Base-by-base conservation (phyloP, 2,888 invertebrate species). In the Stenichneumon culpator region DNA sequence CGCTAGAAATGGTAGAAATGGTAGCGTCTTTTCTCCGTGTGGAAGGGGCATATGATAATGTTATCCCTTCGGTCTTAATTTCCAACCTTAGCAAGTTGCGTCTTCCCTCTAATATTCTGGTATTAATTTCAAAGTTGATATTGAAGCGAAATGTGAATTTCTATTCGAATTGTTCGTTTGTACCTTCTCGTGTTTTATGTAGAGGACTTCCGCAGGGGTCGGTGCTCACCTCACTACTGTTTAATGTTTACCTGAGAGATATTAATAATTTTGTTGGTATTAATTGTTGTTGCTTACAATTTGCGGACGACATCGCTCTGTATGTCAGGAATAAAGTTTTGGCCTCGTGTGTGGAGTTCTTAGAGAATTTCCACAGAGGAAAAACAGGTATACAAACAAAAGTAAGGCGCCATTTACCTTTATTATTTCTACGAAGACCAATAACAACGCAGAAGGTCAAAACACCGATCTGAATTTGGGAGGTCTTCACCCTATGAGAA, bases 1-100 rank as follows among this genome's bases (percentile, higher is more conserved):
- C n/a, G 22, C 28, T 44, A 50, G 44, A 39, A 16, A 16, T 19
- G 69, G n/a, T n/a, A n/a, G n/a, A 69, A 39, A n/a, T 69, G 22
- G 25, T 68, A 7, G 68, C 68, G 28, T 22, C 28, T 22, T 68
- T 44, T 11, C 44, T 68, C 5, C 39, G 39, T n/a, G 11, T 68
- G 5, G 47, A 68, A 28, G 69, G 69, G 14, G 69, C 69, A 25
- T 44, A 69, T 50, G 69, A 69, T 19, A 47, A 69, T 44, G 69
- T 69, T n/a, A 44, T 50, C n/a, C 22, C 32, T 19, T n/a, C 14
- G n/a, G n/a, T 28, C 16, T 44, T 69, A n/a, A 44, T 69, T 22
- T 11, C 14, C 9, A 69, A 44, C 69, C 69, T 69, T 22, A 69
- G 44, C 4, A 28, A 69, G 44, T 25, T 50, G 16, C 25, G 69